These are phyloP conservation scores for Perca flavescens DNA, from an alignment of 2,113 vertebrate genomes.

Conservation along the genomic window DNA sequence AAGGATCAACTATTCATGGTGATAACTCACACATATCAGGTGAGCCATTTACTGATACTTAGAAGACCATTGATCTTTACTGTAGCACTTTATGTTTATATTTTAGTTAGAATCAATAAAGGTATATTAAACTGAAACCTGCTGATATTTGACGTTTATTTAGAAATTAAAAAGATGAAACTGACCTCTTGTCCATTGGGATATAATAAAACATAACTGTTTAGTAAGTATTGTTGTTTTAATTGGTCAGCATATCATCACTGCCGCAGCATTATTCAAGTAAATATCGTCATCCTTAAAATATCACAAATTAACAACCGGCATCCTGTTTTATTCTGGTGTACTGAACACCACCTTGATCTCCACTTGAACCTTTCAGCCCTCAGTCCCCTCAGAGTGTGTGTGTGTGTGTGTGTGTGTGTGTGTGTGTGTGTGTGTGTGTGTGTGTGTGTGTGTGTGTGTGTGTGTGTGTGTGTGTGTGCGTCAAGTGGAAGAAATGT, in stretches of 20 bases:
- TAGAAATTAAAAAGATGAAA: neutral
- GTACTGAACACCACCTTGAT: slow-evolving; percentile 10
- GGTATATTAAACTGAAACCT: neutral
- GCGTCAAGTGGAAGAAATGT: slow-evolving; percentile 28
- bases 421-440: slow-evolving; percentile 5
- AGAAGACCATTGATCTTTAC: neutral
- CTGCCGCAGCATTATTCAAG: no score
- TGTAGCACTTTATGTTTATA: neutral
- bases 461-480: slow-evolving; percentile 4
- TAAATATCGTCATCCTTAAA: neutral
- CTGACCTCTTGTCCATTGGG: no score
- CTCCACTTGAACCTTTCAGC: slow-evolving; percentile 73
- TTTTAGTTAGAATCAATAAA: neutral
- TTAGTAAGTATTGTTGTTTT: neutral
- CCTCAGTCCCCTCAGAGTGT: slow-evolving; percentile 10
- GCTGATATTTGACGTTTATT: neutral
- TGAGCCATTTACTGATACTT: neutral
- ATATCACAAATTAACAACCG: neutral
- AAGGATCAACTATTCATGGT: neutral
- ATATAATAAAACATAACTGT: no score
- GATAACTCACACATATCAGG: neutral
- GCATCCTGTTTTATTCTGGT: neutral
- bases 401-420: slow-evolving; percentile 2
- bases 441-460: slow-evolving; percentile 1
- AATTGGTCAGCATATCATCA: neutral